Conservation (phyloP, 2,797 vertebrate genomes). For the Sebastes hubbsi region DNA sequence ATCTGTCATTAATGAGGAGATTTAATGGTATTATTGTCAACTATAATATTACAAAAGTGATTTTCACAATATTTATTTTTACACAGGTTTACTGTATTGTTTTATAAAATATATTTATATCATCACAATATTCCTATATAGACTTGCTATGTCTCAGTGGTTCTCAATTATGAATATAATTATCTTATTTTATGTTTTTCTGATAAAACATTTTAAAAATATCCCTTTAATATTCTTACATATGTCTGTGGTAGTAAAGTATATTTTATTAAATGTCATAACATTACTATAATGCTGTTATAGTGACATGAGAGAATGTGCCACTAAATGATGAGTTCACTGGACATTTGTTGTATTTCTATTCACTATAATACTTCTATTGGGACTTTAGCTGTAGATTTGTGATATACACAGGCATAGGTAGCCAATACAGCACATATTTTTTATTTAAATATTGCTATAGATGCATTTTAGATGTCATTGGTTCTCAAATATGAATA, state of each 20-base stretch:
- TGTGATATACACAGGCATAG: fast-evolving
- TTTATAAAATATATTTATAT: not conserved
- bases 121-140: not conserved
- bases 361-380: too few species aligned
- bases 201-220: not conserved
- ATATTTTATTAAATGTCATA: not conserved
- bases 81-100: not conserved
- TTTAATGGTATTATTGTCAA: not conserved
- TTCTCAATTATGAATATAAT: not conserved
- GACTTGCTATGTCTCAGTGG: not conserved
- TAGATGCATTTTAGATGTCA: too few species aligned
- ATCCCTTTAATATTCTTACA: not conserved
- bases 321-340: too few species aligned
- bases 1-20: not conserved
- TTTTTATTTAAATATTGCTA: too few species aligned
- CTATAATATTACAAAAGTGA: not conserved
- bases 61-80: not conserved
- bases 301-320: too few species aligned
- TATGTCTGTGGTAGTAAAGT: too few species aligned
- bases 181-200: not conserved
- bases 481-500: too few species aligned
- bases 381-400: too few species aligned
- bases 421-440: too few species aligned
- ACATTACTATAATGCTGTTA: not conserved
- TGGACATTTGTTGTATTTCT: too few species aligned